These are phyloP conservation scores for Brotogeris chrysoptera DNA, from an alignment of 2,797 vertebrate species.

Conservation along the genomic window DNA sequence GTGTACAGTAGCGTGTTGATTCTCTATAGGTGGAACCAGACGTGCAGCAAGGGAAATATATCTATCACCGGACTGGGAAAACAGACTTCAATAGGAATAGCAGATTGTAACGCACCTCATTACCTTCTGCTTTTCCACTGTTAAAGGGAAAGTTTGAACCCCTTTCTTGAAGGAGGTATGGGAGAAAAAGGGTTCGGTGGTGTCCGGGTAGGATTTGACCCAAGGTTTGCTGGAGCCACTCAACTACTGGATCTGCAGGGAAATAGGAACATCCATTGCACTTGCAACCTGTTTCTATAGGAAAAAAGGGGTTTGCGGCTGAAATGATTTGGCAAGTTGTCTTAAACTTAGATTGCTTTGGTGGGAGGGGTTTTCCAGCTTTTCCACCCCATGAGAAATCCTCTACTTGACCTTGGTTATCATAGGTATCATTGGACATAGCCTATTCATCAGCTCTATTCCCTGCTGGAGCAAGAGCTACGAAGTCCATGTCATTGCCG, in stretches of 20 bases:
- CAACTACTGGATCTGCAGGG: background rate
- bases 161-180: background rate
- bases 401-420: background rate
- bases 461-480: background rate
- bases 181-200: background rate
- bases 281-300: background rate
- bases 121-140: background rate
- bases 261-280: background rate
- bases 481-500: accelerated
- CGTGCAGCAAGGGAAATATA: background rate
- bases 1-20: accelerated
- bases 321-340: background rate
- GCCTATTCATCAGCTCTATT: background rate
- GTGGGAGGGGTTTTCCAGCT: background rate
- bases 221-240: background rate
- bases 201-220: background rate
- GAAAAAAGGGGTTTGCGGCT: background rate
- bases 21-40: background rate
- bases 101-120: accelerated
- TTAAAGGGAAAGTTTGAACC: background rate
- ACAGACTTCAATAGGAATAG: background rate
- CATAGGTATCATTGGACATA: accelerated
- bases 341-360: background rate
- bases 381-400: background rate
- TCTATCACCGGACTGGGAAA: accelerated